phyloP scores from a whole-genome alignment of 2,113 vertebrate genomes.

The Equus quagga region DNA sequence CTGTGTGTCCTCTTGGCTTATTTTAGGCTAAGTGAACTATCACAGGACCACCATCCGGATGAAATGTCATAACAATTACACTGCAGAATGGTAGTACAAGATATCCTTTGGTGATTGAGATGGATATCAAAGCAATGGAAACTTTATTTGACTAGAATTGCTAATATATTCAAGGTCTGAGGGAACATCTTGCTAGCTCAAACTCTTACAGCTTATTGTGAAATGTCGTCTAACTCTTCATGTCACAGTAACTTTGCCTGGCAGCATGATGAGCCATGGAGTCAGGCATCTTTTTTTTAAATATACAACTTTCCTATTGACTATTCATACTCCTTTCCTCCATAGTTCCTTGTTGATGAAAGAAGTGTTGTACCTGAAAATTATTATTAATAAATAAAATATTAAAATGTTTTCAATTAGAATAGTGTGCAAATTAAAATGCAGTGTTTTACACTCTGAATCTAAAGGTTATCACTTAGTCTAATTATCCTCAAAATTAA shows the following conservation, averaged over 20 bases:
- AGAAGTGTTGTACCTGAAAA: neutral
- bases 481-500: neutral
- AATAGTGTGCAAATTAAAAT: neutral
- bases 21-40: neutral
- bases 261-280: neutral
- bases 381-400: neutral
- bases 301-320: neutral
- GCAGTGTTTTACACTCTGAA: neutral
- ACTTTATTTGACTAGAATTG: neutral
- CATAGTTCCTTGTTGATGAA: neutral
- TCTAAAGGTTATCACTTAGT: neutral
- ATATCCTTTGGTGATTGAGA: neutral
- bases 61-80: neutral
- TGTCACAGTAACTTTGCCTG: neutral
- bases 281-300: neutral
- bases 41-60: neutral
- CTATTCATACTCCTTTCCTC: neutral
- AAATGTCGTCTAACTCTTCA: neutral
- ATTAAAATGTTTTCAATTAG: neutral
- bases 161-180: neutral
- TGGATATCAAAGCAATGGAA: neutral
- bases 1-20: neutral
- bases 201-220: neutral
- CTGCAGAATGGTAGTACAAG: neutral
- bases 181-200: neutral